A percentile compares a stretch with the other conserved stretches of the same genome.
Conservation (phyloP, 2,888 invertebrate species). For the Odontomyia ornata region DNA sequence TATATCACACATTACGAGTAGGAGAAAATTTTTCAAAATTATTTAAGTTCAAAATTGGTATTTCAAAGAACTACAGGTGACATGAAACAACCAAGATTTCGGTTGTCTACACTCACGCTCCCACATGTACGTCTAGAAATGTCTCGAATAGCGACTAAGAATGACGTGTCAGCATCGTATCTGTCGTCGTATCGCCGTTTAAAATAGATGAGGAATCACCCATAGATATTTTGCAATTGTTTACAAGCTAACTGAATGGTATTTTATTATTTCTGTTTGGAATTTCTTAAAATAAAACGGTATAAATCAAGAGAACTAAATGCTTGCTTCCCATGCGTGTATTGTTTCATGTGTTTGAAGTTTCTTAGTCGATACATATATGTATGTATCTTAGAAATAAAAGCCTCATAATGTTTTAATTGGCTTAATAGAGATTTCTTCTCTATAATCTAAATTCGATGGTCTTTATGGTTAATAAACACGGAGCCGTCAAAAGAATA, state of each 20-base stretch:
- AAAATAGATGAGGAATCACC: conserved; percentile 37
- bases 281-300: neutral
- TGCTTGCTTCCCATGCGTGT: no score
- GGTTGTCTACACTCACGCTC: no score
- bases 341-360: no score
- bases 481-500: no score
- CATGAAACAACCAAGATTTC: neutral
- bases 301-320: no score
- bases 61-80: neutral
- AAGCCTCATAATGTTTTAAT: no score
- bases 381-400: no score
- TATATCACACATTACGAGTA: no score
- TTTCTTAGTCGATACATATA: no score
- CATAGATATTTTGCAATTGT: conserved; percentile 22
- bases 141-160: neutral
- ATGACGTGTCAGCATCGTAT: neutral
- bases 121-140: conserved; percentile 11
- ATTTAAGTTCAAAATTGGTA: conserved; percentile 19
- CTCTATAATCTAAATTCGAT: no score
- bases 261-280: neutral
- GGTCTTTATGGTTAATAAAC: no score
- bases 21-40: neutral
- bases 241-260: conserved; percentile 1
- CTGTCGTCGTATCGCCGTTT: neutral
- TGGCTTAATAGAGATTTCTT: no score